Percentiles rank a stretch among this genome's conserved stretches.
phyloP scores from a whole-genome alignment of 2,113 vertebrate genomes.

The Neotoma lepida region DNA sequence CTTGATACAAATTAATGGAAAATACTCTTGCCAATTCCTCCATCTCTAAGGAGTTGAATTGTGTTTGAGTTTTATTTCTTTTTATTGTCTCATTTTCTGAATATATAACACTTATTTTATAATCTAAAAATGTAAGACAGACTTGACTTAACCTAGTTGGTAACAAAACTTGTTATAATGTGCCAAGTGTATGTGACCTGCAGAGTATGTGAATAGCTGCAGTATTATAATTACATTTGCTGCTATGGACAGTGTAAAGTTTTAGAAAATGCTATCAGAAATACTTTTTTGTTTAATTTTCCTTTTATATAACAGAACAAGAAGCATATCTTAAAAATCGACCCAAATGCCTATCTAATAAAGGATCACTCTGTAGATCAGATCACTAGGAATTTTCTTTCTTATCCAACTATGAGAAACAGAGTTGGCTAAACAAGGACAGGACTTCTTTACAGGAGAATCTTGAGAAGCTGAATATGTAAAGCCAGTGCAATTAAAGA shows the following conservation, averaged over 20 bases:
- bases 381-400: neutral
- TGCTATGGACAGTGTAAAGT: neutral
- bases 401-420: neutral
- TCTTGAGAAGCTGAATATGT: neutral
- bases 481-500: neutral
- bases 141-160: neutral
- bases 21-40: neutral
- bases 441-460: neutral
- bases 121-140: slow-evolving; percentile 22
- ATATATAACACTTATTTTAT: neutral
- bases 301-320: neutral
- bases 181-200: neutral
- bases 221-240: neutral
- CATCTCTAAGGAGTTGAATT: neutral
- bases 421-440: neutral
- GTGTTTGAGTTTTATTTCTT: slow-evolving; percentile 46
- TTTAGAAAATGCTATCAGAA: neutral
- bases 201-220: neutral
- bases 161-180: neutral
- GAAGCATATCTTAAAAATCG: neutral
- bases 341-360: neutral
- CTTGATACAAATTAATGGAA: slow-evolving; percentile 20
- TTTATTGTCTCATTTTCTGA: slow-evolving; percentile 42
- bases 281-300: neutral
- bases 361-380: neutral